Evolutionary conservation across 2,888 invertebrate species (phyloP).

Genomic region (Opisthograptis luteolata): DNA sequence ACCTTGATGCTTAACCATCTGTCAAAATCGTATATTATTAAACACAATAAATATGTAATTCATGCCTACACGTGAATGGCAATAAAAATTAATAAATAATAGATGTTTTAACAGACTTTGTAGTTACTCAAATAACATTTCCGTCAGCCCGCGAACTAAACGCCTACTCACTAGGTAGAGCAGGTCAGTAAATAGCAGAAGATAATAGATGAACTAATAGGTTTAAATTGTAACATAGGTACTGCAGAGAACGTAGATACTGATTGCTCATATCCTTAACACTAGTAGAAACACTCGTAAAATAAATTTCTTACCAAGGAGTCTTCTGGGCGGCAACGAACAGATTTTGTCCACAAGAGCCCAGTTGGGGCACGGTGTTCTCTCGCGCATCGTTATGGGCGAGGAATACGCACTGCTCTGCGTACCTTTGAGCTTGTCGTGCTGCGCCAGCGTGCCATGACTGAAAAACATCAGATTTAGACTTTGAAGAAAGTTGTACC

Average conservation of each 20-base stretch:
- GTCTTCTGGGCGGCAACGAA: slow-evolving; percentile 92
- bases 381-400: slow-evolving; percentile 88
- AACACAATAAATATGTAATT: slow-evolving; percentile 25
- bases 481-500: too few relatives aligned
- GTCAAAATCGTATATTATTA: slow-evolving; percentile 31
- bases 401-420: slow-evolving; percentile 88
- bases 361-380: slow-evolving; percentile 86
- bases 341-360: slow-evolving; percentile 92
- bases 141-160: neutral
- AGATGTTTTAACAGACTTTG: neutral
- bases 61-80: slow-evolving; percentile 13
- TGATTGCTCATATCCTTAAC: too few relatives aligned
- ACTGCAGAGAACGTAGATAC: too few relatives aligned
- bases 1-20: slow-evolving; percentile 39
- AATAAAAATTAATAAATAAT: slow-evolving; percentile 1
- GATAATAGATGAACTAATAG: too few relatives aligned
- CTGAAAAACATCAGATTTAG: slow-evolving; percentile 71
- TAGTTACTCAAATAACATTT: neutral
- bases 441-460: slow-evolving; percentile 90
- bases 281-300: too few relatives aligned
- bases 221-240: too few relatives aligned
- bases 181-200: too few relatives aligned
- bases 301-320: slow-evolving; percentile 88
- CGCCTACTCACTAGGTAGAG: neutral
- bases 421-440: slow-evolving; percentile 89